Evolutionary conservation across 2,797 vertebrate genomes (phyloP).

Genomic region (Fundulus diaphanus): DNA sequence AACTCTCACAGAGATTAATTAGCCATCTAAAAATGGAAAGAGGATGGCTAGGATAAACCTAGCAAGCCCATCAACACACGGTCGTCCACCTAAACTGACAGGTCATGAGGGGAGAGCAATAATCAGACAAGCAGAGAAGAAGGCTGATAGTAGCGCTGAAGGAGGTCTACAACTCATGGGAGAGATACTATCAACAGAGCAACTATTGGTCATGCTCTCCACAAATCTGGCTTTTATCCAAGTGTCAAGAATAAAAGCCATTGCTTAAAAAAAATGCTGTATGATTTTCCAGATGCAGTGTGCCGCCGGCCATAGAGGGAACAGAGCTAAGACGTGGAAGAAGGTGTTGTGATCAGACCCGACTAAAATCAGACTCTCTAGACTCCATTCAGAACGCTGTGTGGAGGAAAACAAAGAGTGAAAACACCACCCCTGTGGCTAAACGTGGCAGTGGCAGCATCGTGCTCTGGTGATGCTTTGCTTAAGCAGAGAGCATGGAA

Average conservation of each 20-base stretch:
- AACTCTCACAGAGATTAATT: not conserved
- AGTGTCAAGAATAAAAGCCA: not conserved
- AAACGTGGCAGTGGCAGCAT: not conserved
- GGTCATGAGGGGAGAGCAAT: not conserved
- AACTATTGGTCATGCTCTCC: not conserved
- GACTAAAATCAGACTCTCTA: not conserved
- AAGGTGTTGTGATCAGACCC: not conserved
- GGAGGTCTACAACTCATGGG: not conserved
- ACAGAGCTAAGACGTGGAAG: not conserved
- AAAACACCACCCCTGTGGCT: not conserved
- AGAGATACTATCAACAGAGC: not conserved
- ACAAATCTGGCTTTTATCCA: not conserved
- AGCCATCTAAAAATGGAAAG: not conserved
- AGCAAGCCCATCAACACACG: too few species aligned
- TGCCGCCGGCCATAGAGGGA: not conserved
- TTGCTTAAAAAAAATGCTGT: not conserved
- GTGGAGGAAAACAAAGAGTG: not conserved
- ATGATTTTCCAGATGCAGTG: not conserved
- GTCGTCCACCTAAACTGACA: not conserved
- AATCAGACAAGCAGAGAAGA: not conserved
- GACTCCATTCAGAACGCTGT: not conserved
- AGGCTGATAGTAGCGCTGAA: not conserved
- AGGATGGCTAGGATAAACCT: not conserved
- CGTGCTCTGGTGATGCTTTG: not conserved
- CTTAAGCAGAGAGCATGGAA: not conserved